Base-by-base conservation (phyloP, 2,113 vertebrate genomes). In the Taurulus bubalis region DNA sequence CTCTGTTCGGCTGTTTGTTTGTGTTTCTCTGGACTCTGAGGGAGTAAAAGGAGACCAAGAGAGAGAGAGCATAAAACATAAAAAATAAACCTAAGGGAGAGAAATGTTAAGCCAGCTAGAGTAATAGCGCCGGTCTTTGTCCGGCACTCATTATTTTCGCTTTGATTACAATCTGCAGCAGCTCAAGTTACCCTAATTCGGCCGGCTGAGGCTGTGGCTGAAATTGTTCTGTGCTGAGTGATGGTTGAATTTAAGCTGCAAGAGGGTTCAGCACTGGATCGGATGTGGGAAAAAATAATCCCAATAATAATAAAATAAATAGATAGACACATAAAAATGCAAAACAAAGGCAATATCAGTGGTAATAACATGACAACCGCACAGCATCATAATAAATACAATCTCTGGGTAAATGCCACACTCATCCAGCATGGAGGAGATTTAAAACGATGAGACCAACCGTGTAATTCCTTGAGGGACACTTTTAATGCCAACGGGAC, bases 201-300 rank as follows among this genome's bases (percentile, higher is more conserved):
- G 67, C 64, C 80, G 73, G 82, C 91, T 84, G 85, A 89, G 90
- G 86, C 91, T 93, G 71, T 66, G 71, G 85, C 86, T 87, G 86
- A 94, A 94, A 95, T 94, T 94, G 93, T 90, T 75, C 87, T 77
- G 77, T 68, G 93, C 88, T 94, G 94, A 95, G 90, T 95, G 94
- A 95, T 92, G 93, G 90, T 89, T 92, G 93, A 94, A 93, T 93
- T 91, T 84, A 88, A 89, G 80, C 84, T 91, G 71, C 62, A 51
- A 68, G 72, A 80, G 75, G 80, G 69, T 40, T 76, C 72, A 77
- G 82, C 64, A 9, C 69, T 81, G 78, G 51, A 82, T 70, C 7
- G 40, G 53, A 45, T 56, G 67, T 71, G 77, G 71, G 10, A 30
- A 40, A 42, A 30, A 75, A 59, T 65, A 66, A 24, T 38, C 0